phyloP scores from a whole-genome alignment of 2,797 vertebrate species.

The Tragelaphus oryx region DNA sequence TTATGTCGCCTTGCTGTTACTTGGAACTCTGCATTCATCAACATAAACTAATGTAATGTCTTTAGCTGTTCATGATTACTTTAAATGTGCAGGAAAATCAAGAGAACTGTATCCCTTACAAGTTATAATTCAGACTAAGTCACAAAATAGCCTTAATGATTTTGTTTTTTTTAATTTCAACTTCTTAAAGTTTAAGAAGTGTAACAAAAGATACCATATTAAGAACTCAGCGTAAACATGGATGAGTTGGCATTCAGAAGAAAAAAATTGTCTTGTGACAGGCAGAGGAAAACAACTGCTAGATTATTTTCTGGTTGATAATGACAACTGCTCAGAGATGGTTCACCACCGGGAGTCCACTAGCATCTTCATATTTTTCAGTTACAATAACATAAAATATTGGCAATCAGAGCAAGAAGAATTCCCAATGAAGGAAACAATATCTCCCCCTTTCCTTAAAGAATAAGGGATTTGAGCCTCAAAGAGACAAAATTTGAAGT shows the following conservation, averaged over 20 bases:
- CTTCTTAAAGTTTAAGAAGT: background rate
- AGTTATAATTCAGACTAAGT: background rate
- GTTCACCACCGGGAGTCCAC: background rate
- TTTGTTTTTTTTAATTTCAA: background rate
- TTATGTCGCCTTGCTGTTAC: background rate
- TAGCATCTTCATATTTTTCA: background rate
- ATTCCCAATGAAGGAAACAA: conserved; percentile 2
- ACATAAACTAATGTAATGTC: background rate
- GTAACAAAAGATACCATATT: background rate
- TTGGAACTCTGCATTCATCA: background rate
- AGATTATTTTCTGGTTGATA: background rate
- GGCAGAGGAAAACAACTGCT: background rate
- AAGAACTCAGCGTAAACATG: background rate
- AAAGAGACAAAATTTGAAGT: conserved; percentile 21
- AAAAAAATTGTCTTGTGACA: background rate
- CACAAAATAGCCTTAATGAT: background rate
- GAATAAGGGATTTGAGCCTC: background rate
- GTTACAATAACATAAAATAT: conserved; percentile 5
- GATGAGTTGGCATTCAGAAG: background rate
- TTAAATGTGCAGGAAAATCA: background rate
- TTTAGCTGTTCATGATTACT: background rate
- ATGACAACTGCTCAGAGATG: background rate
- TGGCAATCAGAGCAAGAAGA: background rate
- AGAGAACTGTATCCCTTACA: background rate
- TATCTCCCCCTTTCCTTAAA: background rate